Base-by-base conservation (phyloP, 2,113 vertebrate genomes). In the Arenaria interpres region DNA sequence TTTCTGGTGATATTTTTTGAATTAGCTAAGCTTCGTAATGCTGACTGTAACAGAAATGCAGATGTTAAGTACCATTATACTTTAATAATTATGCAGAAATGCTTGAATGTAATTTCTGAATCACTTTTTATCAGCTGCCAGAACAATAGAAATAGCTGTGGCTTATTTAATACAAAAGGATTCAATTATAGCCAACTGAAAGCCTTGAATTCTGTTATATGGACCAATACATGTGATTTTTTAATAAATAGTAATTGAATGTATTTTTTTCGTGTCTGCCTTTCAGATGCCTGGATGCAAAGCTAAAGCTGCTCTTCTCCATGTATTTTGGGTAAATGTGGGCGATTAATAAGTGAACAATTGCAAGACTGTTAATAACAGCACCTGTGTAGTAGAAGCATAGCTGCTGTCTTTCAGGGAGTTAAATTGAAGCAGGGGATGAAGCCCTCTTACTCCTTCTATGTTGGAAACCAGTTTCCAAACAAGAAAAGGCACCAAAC, bases 91-190 rank as follows among this genome's bases (percentile, higher is more conserved):
- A 89, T 73, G 50, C 87, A 89, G 62, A 45, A 93, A 85, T 91
- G 8, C 39, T 75, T 86, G 90, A 95, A 94, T 94, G 75, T 51
- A 37, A 84, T 93, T 96, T 96, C 46, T 86, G 79, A 88, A 88
- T 83, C 0, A 73, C 80, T 91, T 89, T 86, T 37, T 92, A 83
- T 92, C 90, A 95, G 72, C 76, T 93, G 68, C 83, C 78, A 43
- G 69, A 95, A 84, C 85, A 95, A 81, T 56, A 83, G 43, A 7
- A 81, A 39, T 22, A 56, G 51, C 30, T 75, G 77, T 24, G 46
- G 16, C 60, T 84, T 69, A 59, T 89, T 93, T 89, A 54, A 69
- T 60, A 87, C 64, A 94, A 92, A 96, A 77, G 14, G 24, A 72
- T 90, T 91, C 45, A 88, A 64, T 89, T 92, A 68, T 21, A 91